These are phyloP conservation scores for Dromiciops gliroides DNA, from an alignment of 2,113 vertebrate species.

Conservation along the genomic window DNA sequence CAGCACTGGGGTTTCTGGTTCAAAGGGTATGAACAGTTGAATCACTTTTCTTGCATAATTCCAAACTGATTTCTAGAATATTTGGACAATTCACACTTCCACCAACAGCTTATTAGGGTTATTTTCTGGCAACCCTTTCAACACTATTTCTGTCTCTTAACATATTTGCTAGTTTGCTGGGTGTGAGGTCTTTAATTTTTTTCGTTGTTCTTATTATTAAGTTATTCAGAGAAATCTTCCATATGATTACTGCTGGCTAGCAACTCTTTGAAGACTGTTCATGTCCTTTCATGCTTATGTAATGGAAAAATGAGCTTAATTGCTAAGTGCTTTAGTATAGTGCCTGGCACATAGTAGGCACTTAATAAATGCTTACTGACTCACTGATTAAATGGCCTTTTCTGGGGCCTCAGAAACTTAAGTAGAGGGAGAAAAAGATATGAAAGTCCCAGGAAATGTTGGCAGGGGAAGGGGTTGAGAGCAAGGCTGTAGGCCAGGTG, in stretches of 20 bases:
- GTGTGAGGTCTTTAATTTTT: neutral
- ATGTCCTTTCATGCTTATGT: neutral
- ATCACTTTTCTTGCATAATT: neutral
- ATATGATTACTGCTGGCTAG: neutral
- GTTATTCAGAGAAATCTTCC: no score
- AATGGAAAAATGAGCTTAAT: neutral
- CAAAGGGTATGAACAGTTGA: neutral
- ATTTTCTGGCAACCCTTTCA: neutral
- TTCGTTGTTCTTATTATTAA: neutral
- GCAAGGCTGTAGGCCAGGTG: neutral
- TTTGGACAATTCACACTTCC: neutral
- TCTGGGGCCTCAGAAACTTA: neutral
- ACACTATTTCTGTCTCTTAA: neutral
- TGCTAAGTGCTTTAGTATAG: neutral
- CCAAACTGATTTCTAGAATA: neutral
- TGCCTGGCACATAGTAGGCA: neutral
- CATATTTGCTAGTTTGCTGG: no score
- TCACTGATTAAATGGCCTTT: neutral
- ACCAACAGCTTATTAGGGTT: neutral
- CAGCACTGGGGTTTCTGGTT: neutral
- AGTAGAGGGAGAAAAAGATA: neutral
- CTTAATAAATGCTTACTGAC: neutral
- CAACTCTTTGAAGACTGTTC: neutral
- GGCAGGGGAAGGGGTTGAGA: neutral
- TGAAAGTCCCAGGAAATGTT: neutral